Conservation (phyloP, 2,888 invertebrate species). For the Argyresthia goedartella region DNA sequence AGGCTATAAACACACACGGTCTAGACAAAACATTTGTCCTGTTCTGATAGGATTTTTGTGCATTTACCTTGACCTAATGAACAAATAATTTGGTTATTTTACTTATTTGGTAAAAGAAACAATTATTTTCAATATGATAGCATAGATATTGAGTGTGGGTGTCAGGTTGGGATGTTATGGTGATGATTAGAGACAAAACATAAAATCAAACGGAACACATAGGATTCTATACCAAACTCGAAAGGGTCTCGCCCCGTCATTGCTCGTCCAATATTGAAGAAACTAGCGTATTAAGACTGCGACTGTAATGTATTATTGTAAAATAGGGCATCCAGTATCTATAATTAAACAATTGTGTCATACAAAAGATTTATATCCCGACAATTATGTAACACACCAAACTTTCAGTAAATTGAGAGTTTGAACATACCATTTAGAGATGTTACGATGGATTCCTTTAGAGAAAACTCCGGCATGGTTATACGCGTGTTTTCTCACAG, state of each 20-base stretch:
- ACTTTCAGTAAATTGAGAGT: not conserved
- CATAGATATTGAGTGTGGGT: too few relatives aligned
- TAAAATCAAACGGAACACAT: too few relatives aligned
- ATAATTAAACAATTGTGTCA: constrained; percentile 62
- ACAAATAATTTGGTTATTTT: too few relatives aligned
- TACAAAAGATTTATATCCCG: constrained; percentile 33
- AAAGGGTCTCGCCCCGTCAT: constrained; percentile 20
- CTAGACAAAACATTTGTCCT: too few relatives aligned
- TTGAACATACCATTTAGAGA: constrained; percentile 42
- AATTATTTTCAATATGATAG: too few relatives aligned
- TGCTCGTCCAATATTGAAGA: constrained; percentile 13
- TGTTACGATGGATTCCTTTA: constrained; percentile 49
- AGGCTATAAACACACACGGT: too few relatives aligned
- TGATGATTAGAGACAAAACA: too few relatives aligned
- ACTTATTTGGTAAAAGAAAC: too few relatives aligned
- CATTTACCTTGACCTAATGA: too few relatives aligned
- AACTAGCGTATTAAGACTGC: constrained; percentile 20
- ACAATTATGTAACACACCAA: constrained; percentile 50
- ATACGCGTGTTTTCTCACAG: not conserved
- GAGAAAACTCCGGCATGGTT: constrained; percentile 46
- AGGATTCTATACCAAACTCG: constrained; percentile 18
- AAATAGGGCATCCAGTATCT: constrained; percentile 43
- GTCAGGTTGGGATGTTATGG: too few relatives aligned
- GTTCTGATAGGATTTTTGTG: too few relatives aligned
- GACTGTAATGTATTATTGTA: constrained; percentile 24